These are phyloP conservation scores for Beaufortia kweichowensis DNA, from an alignment of 2,113 vertebrate species.

Conservation along the genomic window DNA sequence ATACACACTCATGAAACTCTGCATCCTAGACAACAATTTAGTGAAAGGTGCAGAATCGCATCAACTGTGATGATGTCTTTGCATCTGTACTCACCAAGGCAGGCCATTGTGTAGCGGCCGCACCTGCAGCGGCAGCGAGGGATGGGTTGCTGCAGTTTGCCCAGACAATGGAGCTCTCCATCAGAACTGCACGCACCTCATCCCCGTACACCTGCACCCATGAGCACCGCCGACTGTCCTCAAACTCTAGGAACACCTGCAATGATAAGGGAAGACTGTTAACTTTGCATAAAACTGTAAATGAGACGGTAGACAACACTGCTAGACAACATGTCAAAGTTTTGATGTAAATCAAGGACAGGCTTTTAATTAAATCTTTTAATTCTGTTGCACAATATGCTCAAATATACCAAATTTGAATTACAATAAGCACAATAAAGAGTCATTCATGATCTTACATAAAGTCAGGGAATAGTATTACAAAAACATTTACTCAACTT, in stretches of 20 bases:
- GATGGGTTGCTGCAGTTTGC: constrained; percentile 78
- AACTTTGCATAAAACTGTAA: too few relatives aligned
- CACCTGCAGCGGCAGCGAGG: constrained; percentile 66
- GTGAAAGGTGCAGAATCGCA: background rate
- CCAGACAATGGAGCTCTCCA: constrained; percentile 93
- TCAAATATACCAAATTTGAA: too few relatives aligned
- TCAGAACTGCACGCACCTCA: constrained; percentile 86
- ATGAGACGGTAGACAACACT: too few relatives aligned
- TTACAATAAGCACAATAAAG: too few relatives aligned
- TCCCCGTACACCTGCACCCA: constrained; percentile 96
- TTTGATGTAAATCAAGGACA: too few relatives aligned
- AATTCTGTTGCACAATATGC: too few relatives aligned
- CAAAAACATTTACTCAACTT: too few relatives aligned
- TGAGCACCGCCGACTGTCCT: constrained; percentile 84
- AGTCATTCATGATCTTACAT: too few relatives aligned
- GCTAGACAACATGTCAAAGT: background rate
- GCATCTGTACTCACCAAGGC: constrained; percentile 83
- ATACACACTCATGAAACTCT: too few relatives aligned
- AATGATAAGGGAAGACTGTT: constrained; percentile 16
- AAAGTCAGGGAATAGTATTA: too few relatives aligned
- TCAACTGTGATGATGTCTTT: background rate
- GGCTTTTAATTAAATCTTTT: too few relatives aligned
- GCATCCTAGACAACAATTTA: background rate
- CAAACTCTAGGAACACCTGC: constrained; percentile 96
- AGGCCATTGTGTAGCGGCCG: constrained; percentile 82